Evolutionary conservation across 2,113 vertebrate species (phyloP), one percentile per base, ranked within the genome.

Genomic region (Cyanistes caeruleus): DNA sequence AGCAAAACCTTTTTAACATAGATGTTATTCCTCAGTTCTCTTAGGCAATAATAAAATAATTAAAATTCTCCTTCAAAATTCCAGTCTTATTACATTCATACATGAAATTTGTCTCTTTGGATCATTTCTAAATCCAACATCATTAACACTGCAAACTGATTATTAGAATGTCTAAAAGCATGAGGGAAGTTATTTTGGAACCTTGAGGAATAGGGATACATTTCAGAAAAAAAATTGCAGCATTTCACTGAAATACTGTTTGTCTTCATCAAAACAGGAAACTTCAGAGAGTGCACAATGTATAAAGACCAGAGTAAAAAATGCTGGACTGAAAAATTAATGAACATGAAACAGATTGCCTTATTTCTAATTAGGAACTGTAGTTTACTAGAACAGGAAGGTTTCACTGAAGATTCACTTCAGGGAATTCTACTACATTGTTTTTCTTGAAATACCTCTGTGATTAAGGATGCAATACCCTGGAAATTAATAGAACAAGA

Each of bases 51-150:
- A 82, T 46, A 16, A 74, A 87, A 84, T n/a, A 59, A 93, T 74
- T 85, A 74, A 90, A 94, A 95, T 84, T 86, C 6, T 58, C 65
- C 84, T 93, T 93, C 62, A 88, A 91, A 92, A 86, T 91, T 93
- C 56, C 60, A 87, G n/a, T 73, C 74, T 90, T 35, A 39, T 63
- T 79, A 70, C 37, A 89, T 79, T 48, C 53, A 58, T 27, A 69
- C 1, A 9, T 64, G 28, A 33, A 72, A 90, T 75, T 87, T 89
- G 16, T 75, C 68, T 91, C 81, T 73, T 78, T 75, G 63, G 83
- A 60, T 35, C 17, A 17, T 55, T 95, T 80, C 65, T 84, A 95
- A 94, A 93, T 90, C 52, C 22, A 85, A 10, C 2, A 8, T 84
- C 81, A 82, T 82, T 94, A 93, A 63, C 52, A 78, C 20, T 5